A percentile compares a stretch with the other conserved stretches of the same genome.
These are phyloP conservation scores for Biston stratarius DNA, from an alignment of 2,888 invertebrate species.

Conservation along the genomic window DNA sequence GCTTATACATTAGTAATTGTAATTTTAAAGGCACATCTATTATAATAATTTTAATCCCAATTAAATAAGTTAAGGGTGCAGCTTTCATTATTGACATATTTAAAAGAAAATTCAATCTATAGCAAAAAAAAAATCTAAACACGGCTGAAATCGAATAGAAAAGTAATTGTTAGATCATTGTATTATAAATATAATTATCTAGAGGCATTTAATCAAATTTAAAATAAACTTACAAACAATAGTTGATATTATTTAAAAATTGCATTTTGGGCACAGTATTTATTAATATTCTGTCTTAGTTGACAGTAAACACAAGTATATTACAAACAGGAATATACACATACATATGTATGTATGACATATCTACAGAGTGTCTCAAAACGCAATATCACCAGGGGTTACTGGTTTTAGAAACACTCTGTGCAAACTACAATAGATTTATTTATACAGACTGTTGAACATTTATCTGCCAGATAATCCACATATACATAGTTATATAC, in stretches of 20 bases:
- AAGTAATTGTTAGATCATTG: constrained; percentile 59
- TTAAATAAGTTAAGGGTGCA: constrained; percentile 71
- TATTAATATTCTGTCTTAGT: background rate
- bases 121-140: constrained; percentile 66
- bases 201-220: constrained; percentile 34
- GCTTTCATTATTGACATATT: constrained; percentile 67
- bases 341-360: background rate
- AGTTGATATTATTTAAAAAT: background rate
- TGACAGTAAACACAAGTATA: constrained; percentile 2
- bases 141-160: constrained; percentile 65
- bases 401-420: constrained; percentile 15
- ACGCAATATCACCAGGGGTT: background rate
- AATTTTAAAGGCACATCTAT: constrained; percentile 69
- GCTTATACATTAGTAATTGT: constrained; percentile 72
- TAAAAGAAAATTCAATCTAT: constrained; percentile 61
- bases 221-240: constrained; percentile 4
- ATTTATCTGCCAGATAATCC: constrained; percentile 34
- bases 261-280: background rate
- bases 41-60: constrained; percentile 72
- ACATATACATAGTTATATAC: constrained; percentile 43
- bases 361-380: constrained; percentile 21
- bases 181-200: constrained; percentile 15
- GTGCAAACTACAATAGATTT: constrained; percentile 33
- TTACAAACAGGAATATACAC: background rate
- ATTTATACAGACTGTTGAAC: constrained; percentile 44